These are phyloP conservation scores for Pangasius sanitwongsei DNA, from an alignment of 2,797 vertebrate genomes.

Conservation along the genomic window DNA sequence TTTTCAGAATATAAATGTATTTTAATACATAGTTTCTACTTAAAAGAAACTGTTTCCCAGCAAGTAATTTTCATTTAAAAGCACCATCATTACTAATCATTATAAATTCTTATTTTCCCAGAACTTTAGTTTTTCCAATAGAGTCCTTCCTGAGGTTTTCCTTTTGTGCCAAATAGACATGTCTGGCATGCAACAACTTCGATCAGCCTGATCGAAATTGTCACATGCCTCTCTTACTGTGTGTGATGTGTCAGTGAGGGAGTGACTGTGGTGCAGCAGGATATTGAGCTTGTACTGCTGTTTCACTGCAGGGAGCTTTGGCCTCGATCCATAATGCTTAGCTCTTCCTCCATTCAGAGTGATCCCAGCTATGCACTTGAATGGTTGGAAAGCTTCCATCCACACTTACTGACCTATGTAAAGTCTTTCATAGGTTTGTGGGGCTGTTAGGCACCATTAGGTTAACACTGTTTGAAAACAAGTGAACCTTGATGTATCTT, in stretches of 20 bases:
- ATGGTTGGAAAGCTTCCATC: neutral
- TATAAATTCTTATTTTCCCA: too few species aligned
- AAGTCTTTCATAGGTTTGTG: neutral
- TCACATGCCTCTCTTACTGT: neutral
- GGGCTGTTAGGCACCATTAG: neutral
- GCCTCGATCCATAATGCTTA: conserved; percentile 33
- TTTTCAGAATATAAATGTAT: too few species aligned
- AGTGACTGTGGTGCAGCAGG: conserved; percentile 14
- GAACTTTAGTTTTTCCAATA: neutral
- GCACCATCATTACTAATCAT: too few species aligned
- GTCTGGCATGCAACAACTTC: conserved; percentile 6
- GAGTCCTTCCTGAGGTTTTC: neutral
- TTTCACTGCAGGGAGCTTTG: conserved; percentile 22
- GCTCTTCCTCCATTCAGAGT: conserved; percentile 19
- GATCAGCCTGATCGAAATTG: conserved; percentile 21
- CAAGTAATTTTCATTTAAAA: too few species aligned
- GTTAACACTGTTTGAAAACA: neutral
- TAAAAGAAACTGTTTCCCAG: too few species aligned
- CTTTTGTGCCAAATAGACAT: conserved; percentile 23
- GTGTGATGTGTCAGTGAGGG: conserved; percentile 6
- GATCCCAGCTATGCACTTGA: neutral
- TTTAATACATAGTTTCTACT: too few species aligned
- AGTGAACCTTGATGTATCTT: neutral
- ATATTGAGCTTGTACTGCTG: conserved; percentile 17
- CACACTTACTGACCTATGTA: neutral